These are phyloP conservation scores for Sitta carolinensis DNA, from an alignment of 2,797 vertebrate genomes.

Conservation along the genomic window DNA sequence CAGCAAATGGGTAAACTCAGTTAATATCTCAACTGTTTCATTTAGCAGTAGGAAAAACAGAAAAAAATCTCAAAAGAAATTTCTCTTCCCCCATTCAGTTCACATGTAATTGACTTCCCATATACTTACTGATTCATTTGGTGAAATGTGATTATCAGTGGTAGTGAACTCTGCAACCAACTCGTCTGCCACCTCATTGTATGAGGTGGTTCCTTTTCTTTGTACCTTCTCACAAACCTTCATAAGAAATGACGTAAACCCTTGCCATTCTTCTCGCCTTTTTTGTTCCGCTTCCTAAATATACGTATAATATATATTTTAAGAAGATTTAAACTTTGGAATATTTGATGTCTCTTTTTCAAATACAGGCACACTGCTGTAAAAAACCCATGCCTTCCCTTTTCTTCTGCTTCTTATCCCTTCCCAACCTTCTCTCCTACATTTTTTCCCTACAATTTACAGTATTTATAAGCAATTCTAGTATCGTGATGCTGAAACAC, in stretches of 20 bases:
- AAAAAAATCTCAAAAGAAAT: not conserved
- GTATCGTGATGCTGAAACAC: not conserved
- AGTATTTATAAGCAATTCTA: not conserved
- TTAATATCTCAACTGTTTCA: not conserved
- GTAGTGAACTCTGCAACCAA: slow-evolving; percentile 98
- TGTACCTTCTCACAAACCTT: slow-evolving; percentile 99
- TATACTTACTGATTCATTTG: slow-evolving; percentile 92
- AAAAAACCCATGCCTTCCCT: not conserved
- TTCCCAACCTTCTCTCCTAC: not conserved
- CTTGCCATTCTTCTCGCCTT: slow-evolving; percentile 98
- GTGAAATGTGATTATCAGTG: slow-evolving; percentile 94
- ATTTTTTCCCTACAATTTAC: not conserved
- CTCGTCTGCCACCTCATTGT: slow-evolving; percentile 98
- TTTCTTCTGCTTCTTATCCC: not conserved
- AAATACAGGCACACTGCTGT: slow-evolving; percentile 14
- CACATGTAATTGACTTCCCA: not conserved
- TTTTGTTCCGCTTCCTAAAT: slow-evolving; percentile 82
- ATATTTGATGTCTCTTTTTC: slow-evolving; percentile 27
- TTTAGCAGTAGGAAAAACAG: slow-evolving; percentile 5
- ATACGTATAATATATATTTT: slow-evolving; percentile 34
- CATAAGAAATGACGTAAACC: slow-evolving; percentile 98
- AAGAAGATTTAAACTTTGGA: slow-evolving; percentile 47
- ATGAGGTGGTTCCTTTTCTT: slow-evolving; percentile 96
- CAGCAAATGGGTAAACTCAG: not conserved
- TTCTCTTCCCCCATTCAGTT: slow-evolving; percentile 27